Base-by-base conservation (phyloP, 2,888 invertebrate genomes). In the Digitonthophagus gazella region DNA sequence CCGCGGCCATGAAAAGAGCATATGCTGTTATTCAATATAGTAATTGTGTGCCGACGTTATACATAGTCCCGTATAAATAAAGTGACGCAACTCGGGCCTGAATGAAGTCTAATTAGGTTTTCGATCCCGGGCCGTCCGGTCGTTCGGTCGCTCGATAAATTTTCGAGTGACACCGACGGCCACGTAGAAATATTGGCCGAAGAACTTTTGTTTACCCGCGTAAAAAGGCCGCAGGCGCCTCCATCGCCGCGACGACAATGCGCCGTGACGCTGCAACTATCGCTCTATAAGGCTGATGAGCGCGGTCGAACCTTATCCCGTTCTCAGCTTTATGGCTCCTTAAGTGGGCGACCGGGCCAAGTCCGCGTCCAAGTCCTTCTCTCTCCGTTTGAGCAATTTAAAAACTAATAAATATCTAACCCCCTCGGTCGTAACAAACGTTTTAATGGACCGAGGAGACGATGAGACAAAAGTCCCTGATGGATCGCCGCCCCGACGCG, bases 71-170 rank as follows among this genome's bases (percentile, higher is more conserved):
- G 61, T 61, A 61, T 61, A 61, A 16, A 61, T 61, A 44, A 44
- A 61, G 61, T 61, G 61, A 18, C 61, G 61, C 15, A 61, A 61
- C 61, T 61, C 19, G 18, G 61, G 15, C 15, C 61, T 61, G 61
- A 61, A 61, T 61, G 61, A 61, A 61, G 61, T 61, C 61, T 61
- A 61, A 61, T 61, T 61, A 61, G n/a, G 61, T 61, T 61, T 61
- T 61, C 61, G 61, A 19, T 19, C 19, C 61, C 57, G 11, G 57
- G 61, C 57, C 57, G 61, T 18, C 5, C 57, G 57, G 14, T 8
- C 6, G 28, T 44, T 11, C 28, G 28, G 28, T 57, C 6, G 18
- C n/a, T 61, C 61, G 61, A 61, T 61, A 61, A 61, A 61, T 61
- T 61, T 61, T 61, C 18, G 20, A 61, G 61, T 61, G 61, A 61